These are phyloP conservation scores for Acholoe squamosa DNA, from an alignment of 2,888 invertebrate species.

Conservation along the genomic window DNA sequence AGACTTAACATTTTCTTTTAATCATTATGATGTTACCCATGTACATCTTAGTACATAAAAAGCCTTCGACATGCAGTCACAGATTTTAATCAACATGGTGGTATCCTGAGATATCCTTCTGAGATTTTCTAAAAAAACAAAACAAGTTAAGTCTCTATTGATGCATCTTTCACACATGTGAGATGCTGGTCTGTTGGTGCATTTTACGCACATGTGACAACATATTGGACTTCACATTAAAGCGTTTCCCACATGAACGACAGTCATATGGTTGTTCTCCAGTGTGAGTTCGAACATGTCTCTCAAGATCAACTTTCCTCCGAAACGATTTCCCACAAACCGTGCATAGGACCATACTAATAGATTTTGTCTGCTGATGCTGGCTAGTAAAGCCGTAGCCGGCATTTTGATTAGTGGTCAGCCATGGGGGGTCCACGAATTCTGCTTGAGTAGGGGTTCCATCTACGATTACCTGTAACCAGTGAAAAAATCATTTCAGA, in stretches of 20 bases:
- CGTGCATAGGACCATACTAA: background rate
- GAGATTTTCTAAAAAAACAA: too few species aligned
- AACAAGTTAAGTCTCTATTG: too few species aligned
- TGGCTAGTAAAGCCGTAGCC: background rate
- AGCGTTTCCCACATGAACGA: background rate
- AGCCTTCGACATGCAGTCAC: too few species aligned
- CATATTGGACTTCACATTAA: background rate
- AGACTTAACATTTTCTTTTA: too few species aligned
- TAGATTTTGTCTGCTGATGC: background rate
- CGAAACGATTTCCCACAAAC: constrained; percentile 36
- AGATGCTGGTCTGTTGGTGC: background rate
- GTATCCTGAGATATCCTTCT: too few species aligned
- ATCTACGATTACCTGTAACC: background rate
- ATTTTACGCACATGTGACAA: background rate
- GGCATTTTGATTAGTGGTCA: background rate
- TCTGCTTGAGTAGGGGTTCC: background rate
- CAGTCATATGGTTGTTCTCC: constrained; percentile 52
- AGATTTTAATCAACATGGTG: too few species aligned
- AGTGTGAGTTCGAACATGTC: constrained; percentile 36
- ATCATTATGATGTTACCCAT: too few species aligned
- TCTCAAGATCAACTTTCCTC: background rate
- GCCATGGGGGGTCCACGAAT: background rate
- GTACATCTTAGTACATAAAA: too few species aligned
- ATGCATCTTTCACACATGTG: constrained; percentile 13
- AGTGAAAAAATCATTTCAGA: background rate